Evolutionary conservation across 2,888 invertebrate genomes (phyloP), one percentile per base, ranked within the genome.

Genomic region (Sesia bembeciformis): DNA sequence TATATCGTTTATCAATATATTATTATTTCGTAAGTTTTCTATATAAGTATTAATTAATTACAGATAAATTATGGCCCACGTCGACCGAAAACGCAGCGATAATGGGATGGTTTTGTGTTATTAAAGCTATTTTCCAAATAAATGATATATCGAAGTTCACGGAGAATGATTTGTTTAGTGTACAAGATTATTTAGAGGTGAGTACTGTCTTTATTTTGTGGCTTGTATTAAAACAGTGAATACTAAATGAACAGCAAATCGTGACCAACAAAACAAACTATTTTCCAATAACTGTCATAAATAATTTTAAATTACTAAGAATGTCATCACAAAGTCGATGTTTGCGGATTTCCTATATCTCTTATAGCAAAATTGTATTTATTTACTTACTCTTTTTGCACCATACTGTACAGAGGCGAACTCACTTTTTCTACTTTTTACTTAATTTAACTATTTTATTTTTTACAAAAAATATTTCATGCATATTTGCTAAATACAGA

Each of bases 41-140:
- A 42, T 23, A 23, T 2, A 23, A 23, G 3, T 41, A 3, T 4
- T 41, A 41, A 41, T 52, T 56, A n/a, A 52, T 60, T 64, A 41
- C 78, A 93, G 93, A 92, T 54, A 84, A 85, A 51, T 76, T 93
- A 41, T 81, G 92, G 72, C 92, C 92, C 1, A 75, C 90, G 1
- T 81, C 88, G 38, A 69, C 78, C n/a, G 91, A 91, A 39, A 86
- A 84, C 51, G 77, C 84, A 2, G 76, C 83, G 2, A 77, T 92
- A 38, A 76, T 93, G 56, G 93, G 93, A 41, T 92, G 92, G 76
- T 87, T 93, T 62, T 87, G 91, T 53, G 90, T 92, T 46, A 73
- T 93, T 59, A 90, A 93, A 66, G 87, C 91, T 49, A 73, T 93
- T 53, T 89, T 90, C 59, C 84, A 85, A 58, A 66, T 78, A 49